Evolutionary conservation across 92 coral and sea anemone species (phyloP), one percentile per base, ranked within the genome.

Genomic region (Heteractis magnifica): DNA sequence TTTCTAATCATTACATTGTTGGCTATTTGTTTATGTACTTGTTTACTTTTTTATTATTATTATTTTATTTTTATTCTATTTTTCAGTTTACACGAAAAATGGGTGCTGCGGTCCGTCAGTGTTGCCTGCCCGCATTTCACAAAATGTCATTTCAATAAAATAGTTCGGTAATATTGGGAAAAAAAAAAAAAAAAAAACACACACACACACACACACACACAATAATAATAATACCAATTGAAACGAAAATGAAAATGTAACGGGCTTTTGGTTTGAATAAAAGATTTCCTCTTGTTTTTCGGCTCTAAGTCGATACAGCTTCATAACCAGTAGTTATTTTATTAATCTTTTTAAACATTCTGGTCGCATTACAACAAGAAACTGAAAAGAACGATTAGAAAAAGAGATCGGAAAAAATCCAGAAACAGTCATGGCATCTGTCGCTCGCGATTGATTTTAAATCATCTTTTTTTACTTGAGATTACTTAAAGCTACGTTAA

Each of bases 401-500:
- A 34, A 72, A 72, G 26, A 11, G 51, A 41, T 18, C 50, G 52
- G 8, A 52, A 81, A 74, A 68, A 34, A 18, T 62, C 65, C 83
- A 8, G 58, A 75, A 79, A 62, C 71, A 26, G 8, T 58, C 72
- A 64, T 74, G 6, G 77, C 77, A 19, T 26, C 59, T 51, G 80
- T 10, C 49, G 13, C 77, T 26, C 68, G 26, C 23, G 70, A 82
- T 82, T 62, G 13, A 73, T 73, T 82, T 74, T 10, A 73, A 53
- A 49, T 23, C 84, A 65, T 10, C 49, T 26, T 86, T 89, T 77
- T 80, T 81, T 86, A 34, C 44, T 86, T 79, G 59, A 79, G 85
- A 72, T 82, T 72, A 49, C 72, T 74, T 65, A 50, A 84, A 75
- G 77, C 80, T 80, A 76, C 88, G 88, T 84, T 68, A 71, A 71